Percentiles rank a stretch among this genome's conserved stretches.
Conservation (phyloP, 2,113 vertebrate genomes). For the Ophiodon elongatus region DNA sequence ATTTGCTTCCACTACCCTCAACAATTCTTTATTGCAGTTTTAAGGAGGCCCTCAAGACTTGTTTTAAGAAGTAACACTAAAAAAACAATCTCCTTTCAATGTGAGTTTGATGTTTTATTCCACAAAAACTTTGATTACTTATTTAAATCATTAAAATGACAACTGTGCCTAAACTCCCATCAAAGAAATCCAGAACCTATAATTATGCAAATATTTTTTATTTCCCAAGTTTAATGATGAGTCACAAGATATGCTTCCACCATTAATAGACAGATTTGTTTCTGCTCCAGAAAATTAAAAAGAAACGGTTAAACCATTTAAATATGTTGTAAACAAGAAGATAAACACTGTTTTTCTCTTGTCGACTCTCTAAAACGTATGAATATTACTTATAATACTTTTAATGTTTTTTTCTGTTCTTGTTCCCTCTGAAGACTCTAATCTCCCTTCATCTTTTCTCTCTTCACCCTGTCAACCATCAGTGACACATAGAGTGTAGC, state of each 20-base stretch:
- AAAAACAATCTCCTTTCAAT: not conserved
- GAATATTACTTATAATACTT: not conserved
- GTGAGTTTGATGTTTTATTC: not conserved
- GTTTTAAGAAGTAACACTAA: not conserved
- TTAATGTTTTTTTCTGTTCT: not conserved
- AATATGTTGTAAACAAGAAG: not conserved
- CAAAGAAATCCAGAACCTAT: not conserved
- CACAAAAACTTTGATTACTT: not conserved
- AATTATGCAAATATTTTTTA: not conserved
- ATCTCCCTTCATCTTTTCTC: not conserved
- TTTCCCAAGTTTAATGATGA: not conserved
- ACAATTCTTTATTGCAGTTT: not conserved
- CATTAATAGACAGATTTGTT: not conserved
- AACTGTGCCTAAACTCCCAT: not conserved
- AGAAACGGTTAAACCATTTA: not conserved
- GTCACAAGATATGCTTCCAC: not conserved
- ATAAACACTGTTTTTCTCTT: not conserved
- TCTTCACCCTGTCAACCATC: not conserved
- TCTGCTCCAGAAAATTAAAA: not conserved
- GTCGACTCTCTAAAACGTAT: not conserved
- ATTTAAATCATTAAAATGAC: not conserved
- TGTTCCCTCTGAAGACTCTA: not conserved
- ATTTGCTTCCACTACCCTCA: not conserved
- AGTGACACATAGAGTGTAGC: not conserved
- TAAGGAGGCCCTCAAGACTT: not conserved